Base-by-base conservation (phyloP, 2,797 vertebrate genomes). In the Allobates femoralis region DNA sequence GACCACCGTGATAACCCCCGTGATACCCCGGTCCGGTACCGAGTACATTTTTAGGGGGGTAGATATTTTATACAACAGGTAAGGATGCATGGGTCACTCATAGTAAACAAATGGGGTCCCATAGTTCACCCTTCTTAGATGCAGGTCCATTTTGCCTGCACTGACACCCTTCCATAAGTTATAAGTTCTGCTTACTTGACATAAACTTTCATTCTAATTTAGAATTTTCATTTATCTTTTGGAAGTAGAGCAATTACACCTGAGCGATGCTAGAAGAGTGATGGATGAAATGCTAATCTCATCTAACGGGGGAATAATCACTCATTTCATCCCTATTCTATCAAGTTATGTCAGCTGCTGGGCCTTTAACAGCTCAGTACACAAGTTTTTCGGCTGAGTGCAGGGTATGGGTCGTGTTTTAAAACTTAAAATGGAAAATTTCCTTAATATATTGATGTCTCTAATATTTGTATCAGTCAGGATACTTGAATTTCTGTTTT, bases 261-360 rank as follows among this genome's bases (percentile, higher is more conserved):
- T 30, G 67, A 86, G 60, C 71, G n/a, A 46, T 23, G 74, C 46
- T 34, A 12, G 83, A 78, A 56, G 67, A 64, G 60, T 86, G 85
- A 86, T 78, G 81, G 69, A 86, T 86, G 79, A 83, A 81, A 85
- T 75, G n/a, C 71, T 82, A 81, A 86, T 86, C 62, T 64, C 34
- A 30, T 28, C 41, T 46, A 73, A 66, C 58, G 26, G 71, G 74
- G 71, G 85, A 82, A 56, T 76, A 82, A 86, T 86, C 85, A 81
- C 74, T 82, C 58, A 81, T 86, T 56, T 37, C 79, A 75, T 60
- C 60, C 67, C 26, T 53, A 19, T 80, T 81, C 67, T 50, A 74
- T 76, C 71, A 66, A 16, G 56, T 21, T 28, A 51, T n/a, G 66
- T 37, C 66, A 53, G 51, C 51, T 46, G 10, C 51, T 14, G 16